Percentiles rank a stretch among this genome's conserved stretches.
Evolutionary conservation across 2,888 invertebrate species (phyloP).

Genomic region (Caenorhabditis becei): DNA sequence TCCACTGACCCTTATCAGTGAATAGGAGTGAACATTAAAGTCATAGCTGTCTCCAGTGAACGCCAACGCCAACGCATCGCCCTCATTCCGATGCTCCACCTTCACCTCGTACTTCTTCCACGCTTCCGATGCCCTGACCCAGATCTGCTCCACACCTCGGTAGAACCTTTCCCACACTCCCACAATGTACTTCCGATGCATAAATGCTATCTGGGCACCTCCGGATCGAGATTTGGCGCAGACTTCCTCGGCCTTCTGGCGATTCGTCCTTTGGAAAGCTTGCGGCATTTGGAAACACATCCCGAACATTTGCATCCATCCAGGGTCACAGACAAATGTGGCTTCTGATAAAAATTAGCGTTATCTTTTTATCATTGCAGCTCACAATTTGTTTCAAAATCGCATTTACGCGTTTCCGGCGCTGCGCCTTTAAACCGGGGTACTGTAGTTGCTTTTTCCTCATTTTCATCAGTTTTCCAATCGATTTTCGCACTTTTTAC

Average conservation of each 20-base stretch:
- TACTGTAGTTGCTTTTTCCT: too few relatives aligned
- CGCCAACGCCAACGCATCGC: background rate
- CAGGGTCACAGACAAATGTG: background rate
- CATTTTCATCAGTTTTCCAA: too few relatives aligned
- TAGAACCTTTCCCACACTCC: background rate
- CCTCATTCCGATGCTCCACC: background rate
- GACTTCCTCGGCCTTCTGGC: background rate
- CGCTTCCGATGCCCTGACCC: background rate
- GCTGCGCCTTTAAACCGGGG: too few relatives aligned
- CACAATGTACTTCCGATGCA: background rate
- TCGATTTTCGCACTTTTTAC: too few relatives aligned
- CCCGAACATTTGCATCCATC: conserved; percentile 19
- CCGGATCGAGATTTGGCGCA: background rate
- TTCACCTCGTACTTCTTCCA: background rate
- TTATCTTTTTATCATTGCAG: too few relatives aligned
- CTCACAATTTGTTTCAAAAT: too few relatives aligned
- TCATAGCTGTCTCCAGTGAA: background rate
- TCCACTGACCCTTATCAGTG: background rate
- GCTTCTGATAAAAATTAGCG: conserved; percentile 8
- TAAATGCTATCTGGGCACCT: background rate
- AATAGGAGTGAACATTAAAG: background rate
- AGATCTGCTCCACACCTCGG: background rate
- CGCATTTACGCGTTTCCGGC: too few relatives aligned
- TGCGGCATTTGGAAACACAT: background rate
- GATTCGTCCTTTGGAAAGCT: background rate